phyloP scores from a whole-genome alignment of 2,113 vertebrate genomes.

The Naja naja region DNA sequence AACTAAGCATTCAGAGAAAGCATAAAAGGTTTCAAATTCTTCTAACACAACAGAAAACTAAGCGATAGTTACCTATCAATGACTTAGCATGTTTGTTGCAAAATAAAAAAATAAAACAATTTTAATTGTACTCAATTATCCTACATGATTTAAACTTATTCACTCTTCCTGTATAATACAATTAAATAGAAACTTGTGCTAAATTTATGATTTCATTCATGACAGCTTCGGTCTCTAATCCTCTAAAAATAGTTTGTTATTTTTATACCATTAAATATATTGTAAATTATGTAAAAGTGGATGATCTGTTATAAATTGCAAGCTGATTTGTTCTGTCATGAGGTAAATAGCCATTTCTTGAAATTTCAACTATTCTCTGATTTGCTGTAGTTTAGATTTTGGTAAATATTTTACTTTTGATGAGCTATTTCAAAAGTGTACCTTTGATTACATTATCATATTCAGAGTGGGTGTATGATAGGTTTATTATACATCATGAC shows the following conservation, averaged over 20 bases:
- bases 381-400: neutral
- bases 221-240: slow-evolving; percentile 17
- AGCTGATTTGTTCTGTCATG: neutral
- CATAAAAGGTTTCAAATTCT: slow-evolving; percentile 1
- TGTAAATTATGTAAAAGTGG: neutral
- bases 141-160: neutral
- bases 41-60: slow-evolving; percentile 14
- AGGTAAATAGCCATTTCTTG: rapidly evolving
- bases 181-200: neutral
- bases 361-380: rapidly evolving
- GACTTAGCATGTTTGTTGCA: slow-evolving; percentile 8
- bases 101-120: neutral
- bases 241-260: neutral
- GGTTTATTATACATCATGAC: neutral
- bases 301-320: neutral
- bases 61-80: slow-evolving; percentile 1
- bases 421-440: neutral
- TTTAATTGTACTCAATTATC: slow-evolving; percentile 1
- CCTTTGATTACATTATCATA: slow-evolving; percentile 32
- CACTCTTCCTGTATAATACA: neutral
- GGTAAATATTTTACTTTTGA: slow-evolving; percentile 13
- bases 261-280: neutral
- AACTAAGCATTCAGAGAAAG: slow-evolving; percentile 8
- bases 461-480: neutral
- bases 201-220: slow-evolving; percentile 39